phyloP scores from a whole-genome alignment of 2,888 invertebrate genomes.

The Phengaris alcon region DNA sequence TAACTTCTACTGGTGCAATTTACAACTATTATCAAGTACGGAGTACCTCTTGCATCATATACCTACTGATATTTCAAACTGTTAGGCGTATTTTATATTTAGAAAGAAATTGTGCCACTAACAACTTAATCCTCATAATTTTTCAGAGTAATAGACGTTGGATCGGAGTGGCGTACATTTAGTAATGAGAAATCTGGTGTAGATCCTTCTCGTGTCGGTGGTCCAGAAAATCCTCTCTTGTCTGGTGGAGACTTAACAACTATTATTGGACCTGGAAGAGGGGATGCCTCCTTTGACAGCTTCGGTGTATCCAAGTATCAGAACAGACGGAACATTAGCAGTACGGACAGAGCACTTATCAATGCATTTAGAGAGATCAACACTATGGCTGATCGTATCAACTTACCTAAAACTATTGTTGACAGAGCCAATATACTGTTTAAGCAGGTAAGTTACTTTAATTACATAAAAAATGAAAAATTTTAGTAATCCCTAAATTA shows the following conservation, averaged over 20 bases:
- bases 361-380: constrained; percentile 98
- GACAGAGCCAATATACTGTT: constrained; percentile 98
- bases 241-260: constrained; percentile 98
- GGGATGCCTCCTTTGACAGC: constrained; percentile 92
- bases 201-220: constrained; percentile 99
- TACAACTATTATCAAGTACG: no score
- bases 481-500: no score
- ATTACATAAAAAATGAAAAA: background rate
- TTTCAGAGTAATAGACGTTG: constrained; percentile 98
- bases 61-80: no score
- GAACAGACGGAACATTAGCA: constrained; percentile 90
- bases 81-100: no score
- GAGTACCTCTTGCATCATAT: no score
- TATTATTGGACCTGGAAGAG: constrained; percentile 89
- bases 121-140: background rate
- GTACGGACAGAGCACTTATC: constrained; percentile 94
- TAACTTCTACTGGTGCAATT: no score
- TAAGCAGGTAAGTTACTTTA: constrained; percentile 86
- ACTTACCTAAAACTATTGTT: constrained; percentile 97
- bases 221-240: constrained; percentile 97
- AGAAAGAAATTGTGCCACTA: background rate
- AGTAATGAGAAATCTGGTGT: constrained; percentile 98
- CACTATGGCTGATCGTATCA: constrained; percentile 98
- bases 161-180: constrained; percentile 99
- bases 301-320: constrained; percentile 89